These are phyloP conservation scores for Oeneis ivallda DNA, from an alignment of 2,888 invertebrate genomes.

Conservation along the genomic window DNA sequence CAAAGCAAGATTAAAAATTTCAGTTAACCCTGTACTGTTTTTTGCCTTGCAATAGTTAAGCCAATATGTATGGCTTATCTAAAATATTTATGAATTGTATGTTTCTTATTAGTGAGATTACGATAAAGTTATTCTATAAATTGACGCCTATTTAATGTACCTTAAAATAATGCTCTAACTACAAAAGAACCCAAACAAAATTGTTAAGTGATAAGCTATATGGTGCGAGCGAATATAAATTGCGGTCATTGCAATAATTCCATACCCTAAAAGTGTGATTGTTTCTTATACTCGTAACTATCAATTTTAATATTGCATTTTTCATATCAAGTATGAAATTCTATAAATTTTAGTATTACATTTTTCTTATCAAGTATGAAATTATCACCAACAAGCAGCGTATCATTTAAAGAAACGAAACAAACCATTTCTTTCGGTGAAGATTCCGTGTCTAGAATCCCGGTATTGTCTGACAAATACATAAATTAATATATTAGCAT, in stretches of 20 bases:
- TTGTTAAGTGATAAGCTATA: conserved; percentile 16
- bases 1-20: too few species aligned
- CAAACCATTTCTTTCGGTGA: conserved; percentile 75
- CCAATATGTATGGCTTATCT: too few species aligned
- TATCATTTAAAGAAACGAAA: conserved; percentile 57
- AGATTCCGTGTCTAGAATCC: conserved; percentile 78
- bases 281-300: too few species aligned
- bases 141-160: background rate
- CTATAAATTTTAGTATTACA: background rate
- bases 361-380: conserved; percentile 19
- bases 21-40: too few species aligned
- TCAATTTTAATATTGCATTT: background rate
- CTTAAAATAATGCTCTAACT: conserved; percentile 13
- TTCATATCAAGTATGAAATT: conserved; percentile 25
- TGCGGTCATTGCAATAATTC: conserved; percentile 25
- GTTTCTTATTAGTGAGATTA: too few species aligned
- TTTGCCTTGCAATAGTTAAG: too few species aligned
- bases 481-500: conserved; percentile 75
- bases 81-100: too few species aligned
- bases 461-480: conserved; percentile 80
- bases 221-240: conserved; percentile 26
- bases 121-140: background rate
- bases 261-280: conserved; percentile 2
- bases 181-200: conserved; percentile 21
- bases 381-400: conserved; percentile 33